phyloP scores from a whole-genome alignment of 2,888 invertebrate genomes.

The Sacculina carcini region DNA sequence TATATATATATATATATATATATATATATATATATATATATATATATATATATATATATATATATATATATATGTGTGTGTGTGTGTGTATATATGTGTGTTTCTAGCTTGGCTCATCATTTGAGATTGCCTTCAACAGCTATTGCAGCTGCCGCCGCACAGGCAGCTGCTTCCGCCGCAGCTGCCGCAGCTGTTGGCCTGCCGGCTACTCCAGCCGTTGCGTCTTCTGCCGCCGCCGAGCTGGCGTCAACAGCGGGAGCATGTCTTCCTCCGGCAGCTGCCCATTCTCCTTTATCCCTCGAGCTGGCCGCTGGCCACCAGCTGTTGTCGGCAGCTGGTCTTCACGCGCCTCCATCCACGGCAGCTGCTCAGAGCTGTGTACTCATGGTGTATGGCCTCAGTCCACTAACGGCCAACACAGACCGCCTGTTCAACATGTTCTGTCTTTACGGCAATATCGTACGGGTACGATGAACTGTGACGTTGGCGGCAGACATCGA shows the following conservation, averaged over 20 bases:
- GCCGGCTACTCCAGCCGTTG: too few relatives aligned
- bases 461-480: conserved; percentile 32
- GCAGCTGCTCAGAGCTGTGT: conserved; percentile 73
- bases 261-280: background rate
- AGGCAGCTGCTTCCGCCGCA: background rate
- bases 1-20: background rate
- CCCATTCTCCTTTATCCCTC: conserved; percentile 3
- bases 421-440: conserved; percentile 92
- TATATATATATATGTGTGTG: background rate
- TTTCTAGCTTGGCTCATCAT: background rate
- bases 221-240: too few relatives aligned
- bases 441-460: conserved; percentile 94
- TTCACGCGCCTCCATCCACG: too few relatives aligned
- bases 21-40: background rate
- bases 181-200: too few relatives aligned
- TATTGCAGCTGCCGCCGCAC: too few relatives aligned
- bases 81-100: background rate
- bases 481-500: background rate
- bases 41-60: background rate
- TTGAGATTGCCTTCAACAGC: too few relatives aligned
- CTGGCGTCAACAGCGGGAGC: background rate
- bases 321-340: background rate
- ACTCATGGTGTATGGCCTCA: conserved; percentile 93
- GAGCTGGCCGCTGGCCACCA: background rate
- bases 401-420: conserved; percentile 75